These are phyloP conservation scores for Drosophila stalkeri DNA, from an alignment of 2,888 invertebrate species.

Conservation along the genomic window DNA sequence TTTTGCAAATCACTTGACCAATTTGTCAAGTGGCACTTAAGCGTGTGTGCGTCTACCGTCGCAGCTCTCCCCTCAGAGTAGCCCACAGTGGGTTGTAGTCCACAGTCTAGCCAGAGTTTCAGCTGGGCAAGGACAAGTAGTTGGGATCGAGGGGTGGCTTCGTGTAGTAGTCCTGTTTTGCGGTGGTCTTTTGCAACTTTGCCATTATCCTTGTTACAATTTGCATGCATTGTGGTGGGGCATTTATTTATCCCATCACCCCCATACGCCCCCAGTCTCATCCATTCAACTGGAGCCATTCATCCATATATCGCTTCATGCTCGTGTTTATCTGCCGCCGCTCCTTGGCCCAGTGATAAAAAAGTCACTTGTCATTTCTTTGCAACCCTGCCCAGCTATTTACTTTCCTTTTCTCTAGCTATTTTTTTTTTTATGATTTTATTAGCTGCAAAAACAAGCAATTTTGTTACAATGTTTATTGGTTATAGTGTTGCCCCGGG, in stretches of 20 bases:
- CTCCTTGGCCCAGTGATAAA: conserved; percentile 63
- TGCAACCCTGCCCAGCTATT: conserved; percentile 46
- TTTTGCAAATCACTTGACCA: conserved; percentile 85
- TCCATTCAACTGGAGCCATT: conserved; percentile 47
- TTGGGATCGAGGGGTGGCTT: conserved; percentile 52
- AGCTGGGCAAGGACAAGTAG: conserved; percentile 6
- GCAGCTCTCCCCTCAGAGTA: no score
- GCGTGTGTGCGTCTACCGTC: conserved; percentile 62
- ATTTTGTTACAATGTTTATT: conserved; percentile 79
- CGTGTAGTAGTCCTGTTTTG: conserved; percentile 62
- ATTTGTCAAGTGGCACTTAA: conserved; percentile 83
- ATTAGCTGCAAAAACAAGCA: conserved; percentile 81
- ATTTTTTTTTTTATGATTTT: conserved; percentile 74
- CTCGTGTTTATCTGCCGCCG: conserved; percentile 48
- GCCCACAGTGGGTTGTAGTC: no score
- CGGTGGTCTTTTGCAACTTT: conserved; percentile 74
- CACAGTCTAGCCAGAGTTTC: not conserved
- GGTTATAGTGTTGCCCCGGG: conserved; percentile 67
- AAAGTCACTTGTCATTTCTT: conserved; percentile 74
- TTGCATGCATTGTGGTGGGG: conserved; percentile 72
- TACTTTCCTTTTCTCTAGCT: conserved; percentile 57
- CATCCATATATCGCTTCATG: conserved; percentile 63
- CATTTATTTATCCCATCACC: conserved; percentile 26
- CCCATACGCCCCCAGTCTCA: not conserved
- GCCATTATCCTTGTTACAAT: conserved; percentile 77